Evolutionary conservation across 2,797 vertebrate species (phyloP), one percentile per base, ranked within the genome.

Genomic region (Catharus ustulatus): DNA sequence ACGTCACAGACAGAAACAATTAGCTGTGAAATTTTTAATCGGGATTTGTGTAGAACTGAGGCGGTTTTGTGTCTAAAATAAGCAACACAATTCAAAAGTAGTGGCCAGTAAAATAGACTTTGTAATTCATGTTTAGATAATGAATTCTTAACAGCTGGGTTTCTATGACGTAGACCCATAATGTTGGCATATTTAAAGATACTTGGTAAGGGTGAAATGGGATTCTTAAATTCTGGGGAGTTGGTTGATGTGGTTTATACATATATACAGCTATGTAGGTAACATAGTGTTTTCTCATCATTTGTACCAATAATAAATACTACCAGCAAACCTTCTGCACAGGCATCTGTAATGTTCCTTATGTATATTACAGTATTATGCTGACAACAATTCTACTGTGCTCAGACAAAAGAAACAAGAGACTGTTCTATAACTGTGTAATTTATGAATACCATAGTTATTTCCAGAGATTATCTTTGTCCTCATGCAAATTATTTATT

Each of bases 401-500:
- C 71, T 94, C 61, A 92, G 79, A 82, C 54, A 80, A 82, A 88
- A 84, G 76, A 76, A 92, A 89, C 59, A 86, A 92, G 42, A 79
- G 22, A 11, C 34, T 88, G 23, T 62, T 89, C 89, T 83, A 27
- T 46, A 91, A 74, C 89, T 84, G 52, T 63, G 18, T 87, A 76
- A 89, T 94, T 93, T 84, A 91, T 87, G 69, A 93, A 89, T 38
- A n/a, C 29, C 24, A 12, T 34, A 80, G 64, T 68, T 93, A 79
- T 79, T 92, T 87, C 69, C 26, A 1, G 68, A 91, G 24, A 93
- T 93, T 27, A 27, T 90, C 74, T 91, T 95, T 96, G 79, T 94
- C 75, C 46, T 90, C 78, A 68, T 84, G 80, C 72, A 96, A 92
- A 92, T 95, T 97, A 89, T 90, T 94, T 97, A 92, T 88, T 91